Percentiles rank a stretch among this genome's conserved stretches.
phyloP scores from a whole-genome alignment of 2,797 vertebrate genomes.

The Clarias pachynema region DNA sequence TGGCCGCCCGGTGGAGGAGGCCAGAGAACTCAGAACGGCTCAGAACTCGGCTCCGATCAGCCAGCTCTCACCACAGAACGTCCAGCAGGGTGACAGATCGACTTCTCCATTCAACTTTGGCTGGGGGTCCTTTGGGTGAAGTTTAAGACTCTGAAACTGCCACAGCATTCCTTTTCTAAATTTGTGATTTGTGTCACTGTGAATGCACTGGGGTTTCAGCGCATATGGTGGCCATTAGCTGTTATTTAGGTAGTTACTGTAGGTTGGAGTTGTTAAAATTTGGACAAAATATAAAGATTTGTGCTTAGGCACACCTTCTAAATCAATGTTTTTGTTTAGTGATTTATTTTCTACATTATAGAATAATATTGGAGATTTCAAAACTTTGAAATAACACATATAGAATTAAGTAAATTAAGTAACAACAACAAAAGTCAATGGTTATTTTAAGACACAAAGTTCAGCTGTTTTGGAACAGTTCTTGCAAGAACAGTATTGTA shows the following conservation, averaged over 20 bases:
- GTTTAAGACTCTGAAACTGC: constrained; percentile 21
- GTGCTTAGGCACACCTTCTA: too few species aligned
- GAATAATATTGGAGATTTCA: too few species aligned
- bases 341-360: too few species aligned
- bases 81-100: constrained; percentile 18
- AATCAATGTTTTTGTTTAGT: too few species aligned
- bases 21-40: constrained; percentile 86
- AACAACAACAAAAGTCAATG: too few species aligned
- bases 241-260: background rate
- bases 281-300: background rate
- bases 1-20: constrained; percentile 82
- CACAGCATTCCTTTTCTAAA: constrained; percentile 13
- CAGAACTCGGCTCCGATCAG: constrained; percentile 81
- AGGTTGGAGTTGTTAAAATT: background rate
- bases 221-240: constrained; percentile 22
- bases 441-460: too few species aligned
- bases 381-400: too few species aligned
- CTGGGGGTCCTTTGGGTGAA: constrained; percentile 12
- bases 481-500: too few species aligned
- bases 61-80: constrained; percentile 72
- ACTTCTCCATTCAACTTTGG: constrained; percentile 20
- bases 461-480: too few species aligned
- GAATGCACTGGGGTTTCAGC: constrained; percentile 1
- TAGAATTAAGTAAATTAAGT: too few species aligned
- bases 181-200: constrained; percentile 16